Evolutionary conservation across 2,888 invertebrate species (phyloP), one percentile per base, ranked within the genome.

Genomic region (Monopis laevigella): DNA sequence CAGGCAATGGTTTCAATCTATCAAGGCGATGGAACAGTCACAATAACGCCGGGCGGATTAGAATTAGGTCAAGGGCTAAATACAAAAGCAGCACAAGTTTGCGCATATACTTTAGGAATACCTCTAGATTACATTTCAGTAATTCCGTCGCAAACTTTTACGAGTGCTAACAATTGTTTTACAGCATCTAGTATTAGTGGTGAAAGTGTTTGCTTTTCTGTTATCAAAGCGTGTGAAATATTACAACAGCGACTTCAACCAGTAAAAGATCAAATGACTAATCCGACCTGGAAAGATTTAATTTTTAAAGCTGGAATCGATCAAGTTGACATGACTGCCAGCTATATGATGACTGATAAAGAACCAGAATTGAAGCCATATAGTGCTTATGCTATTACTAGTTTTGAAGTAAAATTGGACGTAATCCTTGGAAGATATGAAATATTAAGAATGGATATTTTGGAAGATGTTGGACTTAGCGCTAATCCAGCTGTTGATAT

Each of bases 11-110:
- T 90, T 1, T 81, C 86, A 0, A 83, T 93, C 46, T 91, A 86
- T 53, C 84, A 86, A 44, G 78, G 83, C 0, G 88, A 90, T 59
- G 89, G 87, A 1, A 84, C 86, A 1, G 89, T 93, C 0, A 83
- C 87, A 0, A 69, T 92, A 1, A 71, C 84, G 0, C 88, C 88
- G 41, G 88, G 87, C 3, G 89, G 88, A 1, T 73, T 87, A 35
- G 89, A 89, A 66, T 85, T 87, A 70, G 92, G 92, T 0, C 92
- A 93, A 77, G 92, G 92, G 0, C 80, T 90, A 24, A 88, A 92
- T 48, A 92, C 92, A 0, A 92, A 92, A 82, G 87, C 82, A 0
- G 86, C 87, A 2, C 92, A 92, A 78, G 88, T 91, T 0, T 88
- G 86, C 41, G 92, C 92, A 0, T 83, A 88, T 52, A 83, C 84